Base-by-base conservation (phyloP, 1,140 invertebrate genomes). In the Orius laevigatus region DNA sequence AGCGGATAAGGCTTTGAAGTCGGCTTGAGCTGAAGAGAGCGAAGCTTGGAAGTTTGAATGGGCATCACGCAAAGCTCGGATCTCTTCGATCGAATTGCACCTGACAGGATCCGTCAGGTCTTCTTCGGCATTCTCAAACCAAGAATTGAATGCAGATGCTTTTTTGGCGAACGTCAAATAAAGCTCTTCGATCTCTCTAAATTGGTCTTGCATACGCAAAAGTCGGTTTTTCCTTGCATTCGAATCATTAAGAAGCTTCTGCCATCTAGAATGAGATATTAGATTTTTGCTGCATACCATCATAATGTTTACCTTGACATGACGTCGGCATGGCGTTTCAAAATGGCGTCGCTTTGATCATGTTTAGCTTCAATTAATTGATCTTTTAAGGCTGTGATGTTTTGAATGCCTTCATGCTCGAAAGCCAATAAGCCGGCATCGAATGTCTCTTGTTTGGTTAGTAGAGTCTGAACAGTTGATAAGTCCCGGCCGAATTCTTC, bases 41-140 rank as follows among this genome's bases (percentile, higher is more conserved):
- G 92, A 96, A 9, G 86, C 85, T 70, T 81, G 59, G 75, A 99
- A 99, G 64, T 97, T 90, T 20, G 89, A 84, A 64, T 99, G 96
- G 33, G 94, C 93, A 59, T 98, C 95, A 32, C 89, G 75, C 40
- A 99, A 68, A 2, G 91, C 88, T 54, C 87, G 70, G 57, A 91
- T 91, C 68, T 92, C 87, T 63, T 93, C 88, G 60, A 91, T 90
- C 38, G 85, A 90, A 66, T 92, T 92, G 68, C 94, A 98, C 52
- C 93, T 76, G 40, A 99, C 95, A 11, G 95, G 94, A 73, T 99
- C 95, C 9, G 94, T 98, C 18, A 98, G 72, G 71, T 98, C 95
- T 65, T 99, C 95, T 64, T 99, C 95, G 34, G 96, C 95, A 70
- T 99, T 99, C 67, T 99, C 96, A 70, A 98, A 99, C 95, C 96